Evolutionary conservation across 2,888 invertebrate genomes (phyloP).

Genomic region (Hirtodrosophila trivittata): DNA sequence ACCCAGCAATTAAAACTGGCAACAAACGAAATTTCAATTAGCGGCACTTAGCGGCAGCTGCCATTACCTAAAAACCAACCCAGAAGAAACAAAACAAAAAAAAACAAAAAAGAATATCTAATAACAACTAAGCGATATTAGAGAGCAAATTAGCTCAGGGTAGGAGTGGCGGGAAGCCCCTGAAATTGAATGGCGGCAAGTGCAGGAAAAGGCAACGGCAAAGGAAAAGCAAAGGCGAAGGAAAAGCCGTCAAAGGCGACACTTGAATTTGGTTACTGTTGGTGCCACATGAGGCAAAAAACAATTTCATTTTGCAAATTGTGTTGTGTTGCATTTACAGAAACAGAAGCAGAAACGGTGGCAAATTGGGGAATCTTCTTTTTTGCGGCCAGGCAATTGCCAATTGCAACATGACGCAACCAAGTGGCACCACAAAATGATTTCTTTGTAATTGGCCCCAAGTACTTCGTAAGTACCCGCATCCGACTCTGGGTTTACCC

Average conservation of each 20-base stretch:
- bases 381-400: slow-evolving; percentile 19
- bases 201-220: slow-evolving; percentile 8
- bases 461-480: slow-evolving; percentile 15
- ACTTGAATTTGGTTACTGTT: slow-evolving; percentile 28
- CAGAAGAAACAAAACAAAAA: slow-evolving; percentile 27
- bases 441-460: slow-evolving; percentile 58
- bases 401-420: slow-evolving; percentile 38
- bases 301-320: slow-evolving; percentile 72
- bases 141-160: slow-evolving; percentile 58
- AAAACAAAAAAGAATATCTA: slow-evolving; percentile 52
- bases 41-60: slow-evolving; percentile 75
- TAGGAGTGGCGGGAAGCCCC: slow-evolving; percentile 2
- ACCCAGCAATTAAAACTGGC: slow-evolving; percentile 62
- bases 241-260: slow-evolving; percentile 40
- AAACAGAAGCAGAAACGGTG: no score
- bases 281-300: slow-evolving; percentile 52
- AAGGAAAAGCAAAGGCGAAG: slow-evolving; percentile 9
- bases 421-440: slow-evolving; percentile 33
- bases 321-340: slow-evolving; percentile 51
- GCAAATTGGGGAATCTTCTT: slow-evolving; percentile 27
- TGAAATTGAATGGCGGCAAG: slow-evolving; percentile 49
- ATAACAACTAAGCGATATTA: slow-evolving; percentile 76
- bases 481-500: slow-evolving; percentile 26
- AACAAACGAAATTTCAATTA: slow-evolving; percentile 79
- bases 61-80: slow-evolving; percentile 55